Conservation (phyloP, 92 coral and sea anemone genomes). For the Bergia sp. region DNA sequence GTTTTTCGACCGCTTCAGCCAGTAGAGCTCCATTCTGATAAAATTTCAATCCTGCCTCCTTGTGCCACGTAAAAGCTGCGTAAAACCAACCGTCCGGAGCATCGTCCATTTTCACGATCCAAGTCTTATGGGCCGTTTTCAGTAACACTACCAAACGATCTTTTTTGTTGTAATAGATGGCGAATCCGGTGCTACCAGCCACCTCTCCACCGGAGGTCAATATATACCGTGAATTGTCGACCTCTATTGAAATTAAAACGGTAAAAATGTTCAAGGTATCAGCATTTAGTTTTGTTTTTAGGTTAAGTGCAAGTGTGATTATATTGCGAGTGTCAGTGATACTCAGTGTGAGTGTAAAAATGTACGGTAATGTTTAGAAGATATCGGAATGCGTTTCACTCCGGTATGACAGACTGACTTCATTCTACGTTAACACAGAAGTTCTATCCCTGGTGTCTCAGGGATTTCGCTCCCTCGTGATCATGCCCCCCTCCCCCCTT, state of each 20-base stretch:
- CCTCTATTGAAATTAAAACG: background rate
- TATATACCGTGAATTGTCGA: background rate
- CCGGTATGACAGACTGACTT: too few relatives aligned
- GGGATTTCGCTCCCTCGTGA: too few relatives aligned
- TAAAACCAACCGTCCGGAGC: constrained; percentile 29
- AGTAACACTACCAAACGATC: constrained; percentile 15
- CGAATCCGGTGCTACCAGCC: constrained; percentile 10
- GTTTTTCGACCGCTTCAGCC: background rate
- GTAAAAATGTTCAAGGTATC: too few relatives aligned
- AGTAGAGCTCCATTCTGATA: constrained; percentile 17
- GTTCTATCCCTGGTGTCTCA: too few relatives aligned
- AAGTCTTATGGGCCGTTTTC: background rate
- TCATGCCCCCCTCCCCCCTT: too few relatives aligned
- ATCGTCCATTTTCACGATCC: background rate
- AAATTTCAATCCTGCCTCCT: constrained; percentile 3
- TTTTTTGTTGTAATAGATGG: constrained; percentile 10
- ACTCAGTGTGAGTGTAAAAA: too few relatives aligned
- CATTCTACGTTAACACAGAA: too few relatives aligned
- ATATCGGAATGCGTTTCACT: too few relatives aligned
- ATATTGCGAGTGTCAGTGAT: too few relatives aligned
- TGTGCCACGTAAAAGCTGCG: constrained; percentile 17
- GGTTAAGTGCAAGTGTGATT: too few relatives aligned
- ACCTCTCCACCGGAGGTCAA: constrained; percentile 26
- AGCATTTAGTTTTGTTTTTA: background rate
- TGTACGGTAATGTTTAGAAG: too few relatives aligned